Percentiles rank a stretch among this genome's conserved stretches.
phyloP scores from a whole-genome alignment of 2,113 vertebrate genomes.

The Falco punctatus region DNA sequence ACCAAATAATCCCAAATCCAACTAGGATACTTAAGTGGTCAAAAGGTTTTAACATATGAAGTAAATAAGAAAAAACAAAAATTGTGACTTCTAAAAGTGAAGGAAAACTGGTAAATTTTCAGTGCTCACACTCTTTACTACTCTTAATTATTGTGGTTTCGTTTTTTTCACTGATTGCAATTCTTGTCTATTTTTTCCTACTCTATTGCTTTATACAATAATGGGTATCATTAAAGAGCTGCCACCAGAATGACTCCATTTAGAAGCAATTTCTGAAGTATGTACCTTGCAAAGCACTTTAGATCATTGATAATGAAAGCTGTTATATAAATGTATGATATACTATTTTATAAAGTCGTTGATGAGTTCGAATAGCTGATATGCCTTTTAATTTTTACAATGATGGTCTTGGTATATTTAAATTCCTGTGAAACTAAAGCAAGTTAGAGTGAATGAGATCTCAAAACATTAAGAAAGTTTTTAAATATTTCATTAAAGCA shows the following conservation, averaged over 20 bases:
- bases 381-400: conserved; percentile 26
- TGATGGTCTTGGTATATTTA: background rate
- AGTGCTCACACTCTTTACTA: background rate
- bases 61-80: background rate
- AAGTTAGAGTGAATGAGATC: conserved; percentile 9
- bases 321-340: conserved; percentile 35
- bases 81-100: background rate
- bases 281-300: conserved; percentile 20
- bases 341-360: background rate
- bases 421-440: conserved; percentile 33
- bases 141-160: background rate
- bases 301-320: conserved; percentile 15
- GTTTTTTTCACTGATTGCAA: background rate
- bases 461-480: conserved; percentile 39
- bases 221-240: background rate
- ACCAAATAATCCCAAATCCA: background rate
- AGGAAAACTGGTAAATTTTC: background rate
- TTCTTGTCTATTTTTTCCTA: background rate
- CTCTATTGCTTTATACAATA: background rate
- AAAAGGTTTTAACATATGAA: background rate
- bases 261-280: conserved; percentile 39
- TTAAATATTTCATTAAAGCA: conserved; percentile 52
- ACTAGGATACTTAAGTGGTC: background rate
- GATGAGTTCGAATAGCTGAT: conserved; percentile 24
- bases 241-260: conserved; percentile 17